These are phyloP conservation scores for Acipenser ruthenus DNA, from an alignment of 2,797 vertebrate species.

Conservation along the genomic window DNA sequence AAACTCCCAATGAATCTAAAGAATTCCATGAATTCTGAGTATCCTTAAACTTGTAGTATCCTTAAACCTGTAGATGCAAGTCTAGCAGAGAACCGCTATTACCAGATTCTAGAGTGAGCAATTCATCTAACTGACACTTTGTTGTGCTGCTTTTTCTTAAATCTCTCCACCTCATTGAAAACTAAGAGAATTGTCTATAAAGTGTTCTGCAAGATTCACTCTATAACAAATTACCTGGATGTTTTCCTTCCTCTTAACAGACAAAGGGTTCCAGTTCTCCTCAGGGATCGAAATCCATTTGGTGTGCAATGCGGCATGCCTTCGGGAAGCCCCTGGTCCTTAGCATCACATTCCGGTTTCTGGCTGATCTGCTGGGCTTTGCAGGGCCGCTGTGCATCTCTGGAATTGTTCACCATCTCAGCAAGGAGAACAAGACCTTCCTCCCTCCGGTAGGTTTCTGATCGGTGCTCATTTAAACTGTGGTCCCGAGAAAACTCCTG, in stretches of 20 bases:
- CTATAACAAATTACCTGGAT: too few relatives aligned
- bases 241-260: constrained; percentile 44
- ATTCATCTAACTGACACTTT: too few relatives aligned
- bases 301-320: constrained; percentile 79
- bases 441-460: constrained; percentile 68
- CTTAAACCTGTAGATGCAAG: too few relatives aligned
- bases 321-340: constrained; percentile 87
- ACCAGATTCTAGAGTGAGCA: too few relatives aligned
- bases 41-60: too few relatives aligned
- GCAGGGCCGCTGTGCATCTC: constrained; percentile 91
- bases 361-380: constrained; percentile 92
- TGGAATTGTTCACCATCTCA: constrained; percentile 90
- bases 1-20: too few relatives aligned
- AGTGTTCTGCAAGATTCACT: too few relatives aligned
- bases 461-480: neutral
- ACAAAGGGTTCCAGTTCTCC: constrained; percentile 46
- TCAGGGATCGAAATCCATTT: constrained; percentile 77
- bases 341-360: constrained; percentile 89
- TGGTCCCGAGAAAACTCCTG: neutral
- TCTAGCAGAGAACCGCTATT: too few relatives aligned
- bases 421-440: constrained; percentile 77
- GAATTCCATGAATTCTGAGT: too few relatives aligned
- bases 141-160: too few relatives aligned
- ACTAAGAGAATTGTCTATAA: too few relatives aligned
- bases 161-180: too few relatives aligned